These are phyloP conservation scores for Lamproptera curius DNA, from an alignment of 2,888 invertebrate species.

Conservation along the genomic window DNA sequence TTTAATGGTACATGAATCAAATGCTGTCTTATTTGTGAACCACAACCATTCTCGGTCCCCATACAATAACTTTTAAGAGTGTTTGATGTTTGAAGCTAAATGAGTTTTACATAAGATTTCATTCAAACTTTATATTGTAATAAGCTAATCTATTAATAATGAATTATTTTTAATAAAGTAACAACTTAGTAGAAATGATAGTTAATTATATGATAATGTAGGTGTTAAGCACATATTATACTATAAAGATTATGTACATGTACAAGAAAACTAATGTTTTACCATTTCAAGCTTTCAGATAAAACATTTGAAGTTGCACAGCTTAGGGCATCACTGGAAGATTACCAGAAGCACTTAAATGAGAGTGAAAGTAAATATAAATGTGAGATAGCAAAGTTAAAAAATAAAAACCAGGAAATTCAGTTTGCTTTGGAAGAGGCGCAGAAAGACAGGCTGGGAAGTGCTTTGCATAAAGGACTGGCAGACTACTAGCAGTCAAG, in stretches of 20 bases:
- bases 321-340: slow-evolving; percentile 81
- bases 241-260: too few species aligned
- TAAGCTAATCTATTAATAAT: too few species aligned
- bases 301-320: slow-evolving; percentile 85
- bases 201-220: background rate
- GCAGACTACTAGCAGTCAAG: slow-evolving; percentile 62
- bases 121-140: too few species aligned
- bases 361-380: slow-evolving; percentile 79
- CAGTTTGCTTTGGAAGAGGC: slow-evolving; percentile 61
- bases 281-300: slow-evolving; percentile 81
- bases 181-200: too few species aligned
- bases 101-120: too few species aligned
- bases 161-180: too few species aligned
- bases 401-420: slow-evolving; percentile 75
- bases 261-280: background rate
- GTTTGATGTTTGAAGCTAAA: too few species aligned
- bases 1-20: background rate
- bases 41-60: too few species aligned
- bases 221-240: too few species aligned
- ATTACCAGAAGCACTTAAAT: slow-evolving; percentile 82
- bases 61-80: too few species aligned
- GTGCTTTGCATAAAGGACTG: slow-evolving; percentile 51
- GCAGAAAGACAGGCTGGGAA: slow-evolving; percentile 63
- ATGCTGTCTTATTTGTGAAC: too few species aligned
- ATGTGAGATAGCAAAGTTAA: slow-evolving; percentile 77